phyloP scores from a whole-genome alignment of 2,888 invertebrate genomes.

The Limenitis arthemis region DNA sequence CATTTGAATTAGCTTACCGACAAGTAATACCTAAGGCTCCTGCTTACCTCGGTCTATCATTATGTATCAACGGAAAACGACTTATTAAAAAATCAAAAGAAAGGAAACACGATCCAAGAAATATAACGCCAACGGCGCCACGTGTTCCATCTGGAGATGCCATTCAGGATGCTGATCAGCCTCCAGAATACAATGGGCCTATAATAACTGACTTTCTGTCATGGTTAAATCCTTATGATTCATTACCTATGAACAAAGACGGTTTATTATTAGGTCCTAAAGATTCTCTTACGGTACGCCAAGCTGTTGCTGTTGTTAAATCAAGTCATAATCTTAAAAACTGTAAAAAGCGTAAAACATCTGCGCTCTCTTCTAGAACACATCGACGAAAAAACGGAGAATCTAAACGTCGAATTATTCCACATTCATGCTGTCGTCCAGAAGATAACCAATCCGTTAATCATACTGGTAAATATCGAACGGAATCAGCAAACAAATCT shows the following conservation, averaged over 20 bases:
- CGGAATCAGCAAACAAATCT: conserved; percentile 56
- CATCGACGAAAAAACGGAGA: conserved; percentile 61
- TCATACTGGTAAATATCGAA: conserved; percentile 49
- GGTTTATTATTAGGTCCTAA: conserved; percentile 47
- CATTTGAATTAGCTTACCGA: conserved; percentile 84
- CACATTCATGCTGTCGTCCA: conserved; percentile 59
- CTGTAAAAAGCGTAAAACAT: conserved; percentile 65
- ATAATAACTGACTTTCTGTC: conserved; percentile 78
- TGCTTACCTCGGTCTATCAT: conserved; percentile 82
- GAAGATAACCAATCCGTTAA: conserved; percentile 40
- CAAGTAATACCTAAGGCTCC: conserved; percentile 85
- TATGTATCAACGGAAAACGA: conserved; percentile 78
- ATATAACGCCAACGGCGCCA: conserved; percentile 38
- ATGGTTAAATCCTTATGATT: conserved; percentile 73
- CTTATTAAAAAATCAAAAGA: conserved; percentile 65
- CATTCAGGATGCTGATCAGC: conserved; percentile 38
- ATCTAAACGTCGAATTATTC: conserved; percentile 51
- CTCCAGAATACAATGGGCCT: conserved; percentile 73
- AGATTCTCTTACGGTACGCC: conserved; percentile 63
- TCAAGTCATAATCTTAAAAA: conserved; percentile 51
- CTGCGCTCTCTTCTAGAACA: conserved; percentile 63
- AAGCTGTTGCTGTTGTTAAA: conserved; percentile 62
- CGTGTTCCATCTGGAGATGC: conserved; percentile 44
- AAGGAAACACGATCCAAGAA: conserved; percentile 52
- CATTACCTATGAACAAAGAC: conserved; percentile 50